Evolutionary conservation across 1,140 invertebrate genomes (phyloP).

Genomic region (Drosophila sulfurigaster): DNA sequence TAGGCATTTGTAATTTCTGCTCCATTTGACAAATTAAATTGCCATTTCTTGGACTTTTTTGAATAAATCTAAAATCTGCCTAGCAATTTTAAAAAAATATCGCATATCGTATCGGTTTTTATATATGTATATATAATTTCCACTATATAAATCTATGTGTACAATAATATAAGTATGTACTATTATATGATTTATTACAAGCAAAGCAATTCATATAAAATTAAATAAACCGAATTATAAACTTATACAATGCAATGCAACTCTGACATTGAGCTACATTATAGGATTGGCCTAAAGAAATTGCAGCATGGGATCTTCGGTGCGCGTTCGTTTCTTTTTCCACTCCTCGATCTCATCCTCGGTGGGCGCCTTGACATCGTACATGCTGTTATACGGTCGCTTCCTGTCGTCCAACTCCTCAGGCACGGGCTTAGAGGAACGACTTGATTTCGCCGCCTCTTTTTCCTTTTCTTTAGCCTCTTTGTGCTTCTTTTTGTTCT

Average conservation of each 20-base stretch:
- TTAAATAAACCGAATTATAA: not conserved
- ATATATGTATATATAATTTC: too few relatives aligned
- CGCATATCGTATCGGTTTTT: too few relatives aligned
- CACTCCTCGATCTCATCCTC: constrained; percentile 98
- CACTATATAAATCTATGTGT: too few relatives aligned
- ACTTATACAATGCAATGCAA: not conserved
- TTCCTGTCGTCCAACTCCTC: constrained; percentile 94
- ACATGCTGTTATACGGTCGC: constrained; percentile 96
- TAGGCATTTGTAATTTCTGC: too few relatives aligned
- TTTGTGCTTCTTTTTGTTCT: constrained; percentile 85
- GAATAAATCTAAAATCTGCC: too few relatives aligned
- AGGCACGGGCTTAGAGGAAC: constrained; percentile 88
- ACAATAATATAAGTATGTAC: too few relatives aligned
- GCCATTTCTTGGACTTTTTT: too few relatives aligned
- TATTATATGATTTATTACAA: too few relatives aligned
- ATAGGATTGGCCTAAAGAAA: constrained; percentile 85
- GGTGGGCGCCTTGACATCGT: constrained; percentile 92
- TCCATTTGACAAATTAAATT: too few relatives aligned
- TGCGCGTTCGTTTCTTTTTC: constrained; percentile 92
- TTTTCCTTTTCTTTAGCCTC: constrained; percentile 84
- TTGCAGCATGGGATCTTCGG: constrained; percentile 96
- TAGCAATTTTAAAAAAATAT: too few relatives aligned
- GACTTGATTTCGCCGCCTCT: constrained; percentile 85
- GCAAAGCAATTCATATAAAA: too few relatives aligned
- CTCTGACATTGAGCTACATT: not conserved